Base-by-base conservation (phyloP, 2,888 invertebrate species). In the Galerucella nymphaeae region DNA sequence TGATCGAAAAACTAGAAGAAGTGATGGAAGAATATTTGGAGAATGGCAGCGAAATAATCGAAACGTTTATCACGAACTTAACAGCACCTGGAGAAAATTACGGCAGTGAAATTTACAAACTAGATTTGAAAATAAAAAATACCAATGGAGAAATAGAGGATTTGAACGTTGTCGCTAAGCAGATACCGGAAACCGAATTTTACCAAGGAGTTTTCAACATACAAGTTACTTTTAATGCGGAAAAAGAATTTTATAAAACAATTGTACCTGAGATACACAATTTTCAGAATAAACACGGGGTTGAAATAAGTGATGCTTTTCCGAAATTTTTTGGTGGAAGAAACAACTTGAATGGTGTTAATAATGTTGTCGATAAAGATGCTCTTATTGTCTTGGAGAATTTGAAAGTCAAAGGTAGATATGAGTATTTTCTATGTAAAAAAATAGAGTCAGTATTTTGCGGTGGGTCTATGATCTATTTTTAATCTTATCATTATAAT, bases 61-160 rank as follows among this genome's bases (percentile, higher is more conserved):
- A 62, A 14, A 59, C 66, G 0, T 77, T 78, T 14, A 82, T 84
- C 18, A 81, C 82, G 20, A 84, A 83, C 73, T 80, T 88, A 13
- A 87, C 88, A 41, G 87, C 87, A 18, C 86, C 87, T 0, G 90
- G 90, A 2, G 90, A 90, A 75, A 90, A 90, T 80, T 90, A 89
- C 79, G 90, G 90, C 0, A 90, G 90, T 76, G 81, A 88, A 0
- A 89, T 90, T 80, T 77, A 89, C 0, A 83, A 84, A 1, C 77
- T 83, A 3, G 77, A 79, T 45, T 82, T 75, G 6, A 66, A 67
- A 41, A 30, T 75, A 16, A 30, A 73, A 55, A 71, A 62, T 9
- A 20, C 62, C 42, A 61, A 38, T 41, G 59, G 23, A 11, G 11
- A 50, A 23, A 50, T 9, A 23, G 71, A 72, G 63, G 69, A 70